Conservation (phyloP, 2,113 vertebrate species). For the Turdus rufiventris region DNA sequence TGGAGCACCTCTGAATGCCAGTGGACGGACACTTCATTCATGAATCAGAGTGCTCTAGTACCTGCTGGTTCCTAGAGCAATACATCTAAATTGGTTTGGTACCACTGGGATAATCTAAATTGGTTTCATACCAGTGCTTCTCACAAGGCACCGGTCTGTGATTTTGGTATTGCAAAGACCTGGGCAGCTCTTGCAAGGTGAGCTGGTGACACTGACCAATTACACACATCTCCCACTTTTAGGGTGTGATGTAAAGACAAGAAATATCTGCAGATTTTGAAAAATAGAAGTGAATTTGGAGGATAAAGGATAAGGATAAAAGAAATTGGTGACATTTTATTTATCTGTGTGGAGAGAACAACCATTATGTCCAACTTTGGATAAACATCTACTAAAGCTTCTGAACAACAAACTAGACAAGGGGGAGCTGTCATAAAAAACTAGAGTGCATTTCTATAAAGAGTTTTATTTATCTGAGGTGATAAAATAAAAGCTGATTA, state of each 20-base stretch:
- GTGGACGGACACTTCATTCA: not conserved
- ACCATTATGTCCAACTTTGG: not conserved
- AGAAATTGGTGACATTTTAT: not conserved
- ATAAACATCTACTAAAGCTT: not conserved
- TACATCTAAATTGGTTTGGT: not conserved
- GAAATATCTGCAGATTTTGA: not conserved
- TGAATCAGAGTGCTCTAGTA: not conserved
- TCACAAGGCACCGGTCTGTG: not conserved
- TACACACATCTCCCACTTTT: not conserved
- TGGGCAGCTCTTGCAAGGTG: not conserved
- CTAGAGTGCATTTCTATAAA: not conserved
- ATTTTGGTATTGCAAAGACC: not conserved
- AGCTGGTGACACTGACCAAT: not conserved
- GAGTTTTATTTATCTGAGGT: not conserved
- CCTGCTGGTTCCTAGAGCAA: not conserved
- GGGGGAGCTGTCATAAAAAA: not conserved
- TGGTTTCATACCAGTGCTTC: not conserved
- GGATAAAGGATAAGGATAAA: not conserved
- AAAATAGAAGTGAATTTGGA: not conserved
- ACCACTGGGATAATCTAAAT: not conserved
- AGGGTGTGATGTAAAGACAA: accelerated
- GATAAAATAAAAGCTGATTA: slow-evolving; percentile 16
- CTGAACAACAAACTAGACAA: not conserved
- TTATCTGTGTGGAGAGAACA: not conserved
- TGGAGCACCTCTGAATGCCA: not conserved